These are phyloP conservation scores for Endotricha flammealis DNA, from an alignment of 2,888 invertebrate genomes.

Conservation along the genomic window DNA sequence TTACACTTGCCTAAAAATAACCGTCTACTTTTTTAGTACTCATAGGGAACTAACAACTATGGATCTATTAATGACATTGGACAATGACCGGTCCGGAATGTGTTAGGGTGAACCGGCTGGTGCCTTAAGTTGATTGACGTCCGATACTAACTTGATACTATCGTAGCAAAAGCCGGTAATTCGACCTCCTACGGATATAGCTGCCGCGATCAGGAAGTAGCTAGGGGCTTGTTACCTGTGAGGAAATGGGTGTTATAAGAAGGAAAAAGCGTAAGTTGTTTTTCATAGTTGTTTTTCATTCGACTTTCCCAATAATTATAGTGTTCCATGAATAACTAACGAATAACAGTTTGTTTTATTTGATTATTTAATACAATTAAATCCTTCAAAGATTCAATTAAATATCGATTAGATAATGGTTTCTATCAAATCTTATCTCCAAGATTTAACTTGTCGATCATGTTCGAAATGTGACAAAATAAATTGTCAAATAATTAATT, in stretches of 20 bases:
- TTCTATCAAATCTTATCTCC: too few relatives aligned
- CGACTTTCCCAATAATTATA: too few relatives aligned
- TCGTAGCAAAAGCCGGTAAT: constrained; percentile 37
- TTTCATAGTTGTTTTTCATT: too few relatives aligned
- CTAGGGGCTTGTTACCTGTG: constrained; percentile 36
- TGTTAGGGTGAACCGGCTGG: constrained; percentile 48
- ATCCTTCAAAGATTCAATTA: too few relatives aligned
- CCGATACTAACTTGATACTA: constrained; percentile 42
- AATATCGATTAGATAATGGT: too few relatives aligned
- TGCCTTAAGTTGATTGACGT: constrained; percentile 52
- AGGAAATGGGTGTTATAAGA: constrained; percentile 71
- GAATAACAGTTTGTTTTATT: too few relatives aligned
- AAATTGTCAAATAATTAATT: too few relatives aligned
- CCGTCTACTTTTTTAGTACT: constrained; percentile 5
- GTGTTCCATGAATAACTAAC: too few relatives aligned
- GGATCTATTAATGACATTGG: constrained; percentile 34
- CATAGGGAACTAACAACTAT: constrained; percentile 14
- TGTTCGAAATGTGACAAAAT: too few relatives aligned
- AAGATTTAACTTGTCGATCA: too few relatives aligned
- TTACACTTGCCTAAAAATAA: constrained; percentile 18
- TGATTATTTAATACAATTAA: too few relatives aligned
- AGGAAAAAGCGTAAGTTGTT: constrained; percentile 72
- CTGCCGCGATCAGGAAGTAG: constrained; percentile 43
- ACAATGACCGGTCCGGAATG: constrained; percentile 65
- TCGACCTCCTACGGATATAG: constrained; percentile 37